Conservation (phyloP, 64 coral and sea anemone species). For the Catalaphyllia jardinei region DNA sequence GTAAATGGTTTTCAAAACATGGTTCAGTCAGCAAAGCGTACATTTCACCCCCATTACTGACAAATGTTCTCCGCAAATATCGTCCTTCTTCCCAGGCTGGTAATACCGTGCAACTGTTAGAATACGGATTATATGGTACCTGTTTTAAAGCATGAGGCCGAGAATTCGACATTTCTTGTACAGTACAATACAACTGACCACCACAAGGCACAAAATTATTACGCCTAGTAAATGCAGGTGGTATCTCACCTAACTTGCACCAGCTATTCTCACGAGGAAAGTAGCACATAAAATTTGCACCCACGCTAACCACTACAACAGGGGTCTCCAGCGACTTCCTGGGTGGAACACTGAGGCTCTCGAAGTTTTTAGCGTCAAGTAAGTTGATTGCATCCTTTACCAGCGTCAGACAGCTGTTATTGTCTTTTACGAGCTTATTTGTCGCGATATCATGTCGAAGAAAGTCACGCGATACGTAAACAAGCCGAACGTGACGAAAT, state of each 20-base stretch:
- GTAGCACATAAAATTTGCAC: background rate
- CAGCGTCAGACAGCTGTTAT: background rate
- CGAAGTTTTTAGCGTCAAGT: background rate
- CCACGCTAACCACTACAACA: background rate
- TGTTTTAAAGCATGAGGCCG: no score
- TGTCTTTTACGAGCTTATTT: background rate
- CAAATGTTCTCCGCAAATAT: no score
- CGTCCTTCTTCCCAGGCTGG: no score
- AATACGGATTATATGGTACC: no score
- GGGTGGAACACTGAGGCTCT: background rate
- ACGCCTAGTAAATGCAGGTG: no score
- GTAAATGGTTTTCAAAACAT: no score
- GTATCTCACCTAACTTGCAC: background rate
- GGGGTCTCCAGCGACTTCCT: background rate
- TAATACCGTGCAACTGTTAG: no score
- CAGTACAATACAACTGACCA: no score
- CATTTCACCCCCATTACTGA: no score
- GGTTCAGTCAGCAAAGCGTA: no score
- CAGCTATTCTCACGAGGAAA: background rate
- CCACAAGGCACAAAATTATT: no score
- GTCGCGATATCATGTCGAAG: background rate
- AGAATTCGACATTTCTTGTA: no score
- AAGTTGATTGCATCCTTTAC: background rate
- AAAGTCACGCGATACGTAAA: slow-evolving; percentile 3
- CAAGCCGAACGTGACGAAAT: slow-evolving; percentile 4